Evolutionary conservation across 2,888 invertebrate genomes (phyloP), one percentile per base, ranked within the genome.

Genomic region (Xestia sexstrigata): DNA sequence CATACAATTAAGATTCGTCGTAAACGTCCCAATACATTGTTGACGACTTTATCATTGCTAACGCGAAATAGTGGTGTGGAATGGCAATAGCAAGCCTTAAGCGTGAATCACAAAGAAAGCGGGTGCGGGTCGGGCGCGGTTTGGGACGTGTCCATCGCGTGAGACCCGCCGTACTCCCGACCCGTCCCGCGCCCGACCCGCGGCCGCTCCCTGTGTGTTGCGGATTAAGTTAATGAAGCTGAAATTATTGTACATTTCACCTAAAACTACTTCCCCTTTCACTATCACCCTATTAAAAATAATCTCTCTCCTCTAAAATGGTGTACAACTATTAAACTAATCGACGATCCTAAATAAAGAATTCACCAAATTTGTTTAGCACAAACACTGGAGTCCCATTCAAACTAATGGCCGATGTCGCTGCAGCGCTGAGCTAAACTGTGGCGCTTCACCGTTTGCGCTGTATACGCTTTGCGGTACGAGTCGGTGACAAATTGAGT

Each of bases 381-480:
- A 71, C 87, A 88, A 82, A 83, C 80, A 82, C 42, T 77, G 79
- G 84, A 84, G 88, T 86, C 84, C 87, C 90, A 90, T 91, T 91
- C 89, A 90, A 89, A 92, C 87, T 89, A 92, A 92, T 92, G 87
- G 88, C 76, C 75, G 87, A 86, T 87, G 86, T 81, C 85, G 58
- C 62, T 82, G 83, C 74, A 79, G 79, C 67, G 71, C 74, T 79
- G 73, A 58, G 39, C 70, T 75, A 79, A 71, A 86, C 88, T 88
- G 89, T 71, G 83, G 85, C 87, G 90, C 87, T 89, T 90, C 88
- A 87, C 79, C 87, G 87, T 83, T 81, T 68, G 82, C 70, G 75
- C 76, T 77, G 81, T 75, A 74, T 76, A 68, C n/a, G 84, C 73
- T 81, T 77, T 83, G 81, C 70, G 78, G 81, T 79, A 70, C 60